Base-by-base conservation (phyloP, 2,888 invertebrate species). In the Teleiodes luculella region DNA sequence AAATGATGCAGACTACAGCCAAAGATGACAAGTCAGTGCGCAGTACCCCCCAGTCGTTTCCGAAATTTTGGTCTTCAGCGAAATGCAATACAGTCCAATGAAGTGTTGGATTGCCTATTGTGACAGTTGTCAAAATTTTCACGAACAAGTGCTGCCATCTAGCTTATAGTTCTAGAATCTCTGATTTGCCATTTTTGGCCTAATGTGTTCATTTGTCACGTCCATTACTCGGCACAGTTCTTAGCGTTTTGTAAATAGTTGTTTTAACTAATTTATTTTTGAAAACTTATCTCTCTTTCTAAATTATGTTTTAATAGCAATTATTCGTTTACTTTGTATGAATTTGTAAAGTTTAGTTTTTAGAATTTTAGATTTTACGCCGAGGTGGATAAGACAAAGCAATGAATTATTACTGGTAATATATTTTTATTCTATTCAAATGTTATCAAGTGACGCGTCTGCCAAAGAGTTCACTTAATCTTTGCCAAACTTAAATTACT, bases 361-460 rank as follows among this genome's bases (percentile, higher is more conserved):
- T 60, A 64, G 62, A 61, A 62, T 62, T 59, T 51, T 55, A 63
- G 59, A 45, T 59, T 56, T 65, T 61, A 66, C 55, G 64, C 61
- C 62, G 59, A 67, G 70, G 71, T 71, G 78, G 75, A 70, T 70
- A 68, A 70, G 79, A 71, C 71, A 68, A 66, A 62, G 65, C 64
- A 62, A 69, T 60, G 63, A 62, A 52, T 45, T 46, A 64, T 65
- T 67, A 65, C 65, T 67, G 72, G 83, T 86, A 85, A 84, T 86
- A 85, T 85, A 78, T 83, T 80, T 77, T 70, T 64, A 74, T 78
- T 70, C 72, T 69, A 70, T 70, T 56, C 61, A 65, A 67, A 59
- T 71, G 61, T 66, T 69, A 58, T 66, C 62, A 60, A 63, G 59
- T 60, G 57, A 59, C 58, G 70, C 57, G 68, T 69, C 56, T 49